Evolutionary conservation across 2,113 vertebrate genomes (phyloP).

Genomic region (Propithecus coquereli): DNA sequence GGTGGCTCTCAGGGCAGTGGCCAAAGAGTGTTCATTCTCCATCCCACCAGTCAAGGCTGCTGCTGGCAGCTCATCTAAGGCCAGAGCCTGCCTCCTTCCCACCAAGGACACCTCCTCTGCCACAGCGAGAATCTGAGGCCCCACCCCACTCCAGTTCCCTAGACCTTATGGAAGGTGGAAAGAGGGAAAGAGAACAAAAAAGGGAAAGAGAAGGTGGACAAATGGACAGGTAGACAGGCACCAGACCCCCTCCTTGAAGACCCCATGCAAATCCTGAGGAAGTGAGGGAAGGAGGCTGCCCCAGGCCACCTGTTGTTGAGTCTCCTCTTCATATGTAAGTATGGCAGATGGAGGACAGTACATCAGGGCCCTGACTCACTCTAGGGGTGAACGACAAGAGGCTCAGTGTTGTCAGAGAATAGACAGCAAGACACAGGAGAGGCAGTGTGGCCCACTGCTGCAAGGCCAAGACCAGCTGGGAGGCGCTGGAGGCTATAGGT

Average conservation of each 20-base stretch:
- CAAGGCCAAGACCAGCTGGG: not conserved
- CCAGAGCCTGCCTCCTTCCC: not conserved
- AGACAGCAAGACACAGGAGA: not conserved
- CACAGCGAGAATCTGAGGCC: not conserved
- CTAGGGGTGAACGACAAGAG: not conserved
- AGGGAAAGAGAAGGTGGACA: not conserved
- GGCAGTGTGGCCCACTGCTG: not conserved
- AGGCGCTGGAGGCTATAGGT: not conserved
- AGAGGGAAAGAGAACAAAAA: not conserved
- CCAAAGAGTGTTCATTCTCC: not conserved
- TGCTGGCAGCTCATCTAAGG: not conserved
- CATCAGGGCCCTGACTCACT: not conserved
- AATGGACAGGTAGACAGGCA: not conserved
- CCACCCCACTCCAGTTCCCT: not conserved
- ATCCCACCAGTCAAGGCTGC: not conserved
- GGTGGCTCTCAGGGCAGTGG: not conserved
- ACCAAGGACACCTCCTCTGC: not conserved
- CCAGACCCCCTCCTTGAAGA: not conserved
- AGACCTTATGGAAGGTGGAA: not conserved
- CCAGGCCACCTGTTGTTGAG: not conserved
- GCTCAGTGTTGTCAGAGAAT: not conserved
- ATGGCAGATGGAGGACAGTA: not conserved
- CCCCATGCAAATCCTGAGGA: not conserved
- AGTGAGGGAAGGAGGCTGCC: not conserved
- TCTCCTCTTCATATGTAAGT: not conserved